phyloP scores from a whole-genome alignment of 2,888 invertebrate species.

The Stomorhina lunata region DNA sequence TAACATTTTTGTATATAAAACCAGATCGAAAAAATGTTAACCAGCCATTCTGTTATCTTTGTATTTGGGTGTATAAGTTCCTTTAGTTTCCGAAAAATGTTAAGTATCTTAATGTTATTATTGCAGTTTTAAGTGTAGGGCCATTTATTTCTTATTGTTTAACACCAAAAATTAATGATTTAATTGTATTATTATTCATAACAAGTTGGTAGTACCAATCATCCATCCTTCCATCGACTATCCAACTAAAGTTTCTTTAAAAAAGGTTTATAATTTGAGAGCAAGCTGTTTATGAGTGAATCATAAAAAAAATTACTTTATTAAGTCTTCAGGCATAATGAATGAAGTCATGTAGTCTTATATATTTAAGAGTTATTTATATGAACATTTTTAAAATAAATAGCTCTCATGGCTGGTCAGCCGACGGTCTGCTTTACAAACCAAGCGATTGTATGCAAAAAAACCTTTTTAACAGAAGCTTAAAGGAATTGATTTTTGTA shows the following conservation, averaged over 20 bases:
- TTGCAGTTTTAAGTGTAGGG: conserved; percentile 13
- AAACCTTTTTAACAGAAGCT: neutral
- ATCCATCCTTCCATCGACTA: neutral
- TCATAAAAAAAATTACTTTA: conserved; percentile 57
- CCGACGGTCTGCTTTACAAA: neutral
- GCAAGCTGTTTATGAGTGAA: conserved; percentile 56
- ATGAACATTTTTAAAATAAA: too few relatives aligned
- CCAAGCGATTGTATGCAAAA: neutral
- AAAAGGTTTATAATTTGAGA: conserved; percentile 35
- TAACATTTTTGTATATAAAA: neutral
- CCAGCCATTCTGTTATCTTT: neutral
- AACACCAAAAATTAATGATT: conserved; percentile 58
- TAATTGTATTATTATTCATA: conserved; percentile 54
- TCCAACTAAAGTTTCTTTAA: conserved; percentile 17
- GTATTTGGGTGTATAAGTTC: conserved; percentile 7
- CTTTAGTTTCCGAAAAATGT: conserved; percentile 7
- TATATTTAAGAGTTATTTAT: neutral
- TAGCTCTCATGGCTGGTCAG: neutral
- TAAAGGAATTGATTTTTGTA: neutral
- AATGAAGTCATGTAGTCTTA: conserved; percentile 29
- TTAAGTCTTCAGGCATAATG: conserved; percentile 39
- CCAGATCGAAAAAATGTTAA: neutral
- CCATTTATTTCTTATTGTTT: conserved; percentile 47
- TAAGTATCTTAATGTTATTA: neutral
- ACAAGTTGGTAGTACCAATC: neutral